Conservation (phyloP, 2,888 invertebrate species). For the Oegoconia quadripuncta region DNA sequence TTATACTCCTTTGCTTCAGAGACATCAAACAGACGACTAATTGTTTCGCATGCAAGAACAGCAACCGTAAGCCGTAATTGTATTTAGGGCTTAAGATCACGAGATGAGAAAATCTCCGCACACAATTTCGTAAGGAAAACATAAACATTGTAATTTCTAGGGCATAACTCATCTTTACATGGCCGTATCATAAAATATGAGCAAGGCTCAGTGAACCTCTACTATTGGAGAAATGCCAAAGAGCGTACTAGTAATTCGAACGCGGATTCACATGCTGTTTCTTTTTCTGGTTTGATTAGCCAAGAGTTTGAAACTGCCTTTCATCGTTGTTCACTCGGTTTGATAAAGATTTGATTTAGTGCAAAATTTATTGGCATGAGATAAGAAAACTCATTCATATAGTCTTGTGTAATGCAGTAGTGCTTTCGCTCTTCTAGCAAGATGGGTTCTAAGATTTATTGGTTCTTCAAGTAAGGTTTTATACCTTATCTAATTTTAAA, state of each 20-base stretch:
- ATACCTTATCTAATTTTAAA: no score
- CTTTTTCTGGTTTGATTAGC: constrained; percentile 2
- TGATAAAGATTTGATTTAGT: constrained; percentile 1
- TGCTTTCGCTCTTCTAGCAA: no score
- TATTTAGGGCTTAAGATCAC: not conserved
- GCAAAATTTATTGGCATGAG: not conserved
- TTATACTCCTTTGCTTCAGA: constrained; percentile 2
- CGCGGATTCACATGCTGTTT: constrained; percentile 4
- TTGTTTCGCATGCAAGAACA: not conserved
- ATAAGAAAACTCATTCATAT: no score
- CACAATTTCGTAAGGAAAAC: constrained; percentile 24
- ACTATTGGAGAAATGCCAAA: constrained; percentile 27
- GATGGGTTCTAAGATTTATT: no score
- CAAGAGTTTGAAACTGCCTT: constrained; percentile 6
- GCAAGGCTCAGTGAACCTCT: constrained; percentile 25
- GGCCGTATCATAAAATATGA: constrained; percentile 31
- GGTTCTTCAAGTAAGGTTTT: no score
- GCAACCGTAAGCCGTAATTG: not conserved
- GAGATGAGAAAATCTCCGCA: not conserved
- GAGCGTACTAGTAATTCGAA: constrained; percentile 7
- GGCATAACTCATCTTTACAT: constrained; percentile 27
- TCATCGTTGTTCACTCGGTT: constrained; percentile 6
- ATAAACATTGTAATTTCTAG: constrained; percentile 27
- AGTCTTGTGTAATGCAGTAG: no score
- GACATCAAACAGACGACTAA: not conserved